A percentile compares a stretch with the other conserved stretches of the same genome.
Conservation (phyloP, 2,888 invertebrate genomes). For the Omphaloscelis lunosa region DNA sequence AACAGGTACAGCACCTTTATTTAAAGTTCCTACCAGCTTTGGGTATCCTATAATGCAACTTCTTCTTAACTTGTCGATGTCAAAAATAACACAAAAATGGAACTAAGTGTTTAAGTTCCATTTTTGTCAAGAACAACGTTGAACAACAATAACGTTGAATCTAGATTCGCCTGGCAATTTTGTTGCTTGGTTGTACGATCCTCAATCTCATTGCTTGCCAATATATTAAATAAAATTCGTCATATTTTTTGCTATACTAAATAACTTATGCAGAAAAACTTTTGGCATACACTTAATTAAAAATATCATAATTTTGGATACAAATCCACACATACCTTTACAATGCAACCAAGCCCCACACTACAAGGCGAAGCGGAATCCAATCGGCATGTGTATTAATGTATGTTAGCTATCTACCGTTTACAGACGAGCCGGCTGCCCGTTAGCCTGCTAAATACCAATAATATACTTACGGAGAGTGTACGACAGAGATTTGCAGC, state of each 20-base stretch:
- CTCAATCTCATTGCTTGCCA: too few relatives aligned
- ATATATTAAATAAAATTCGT: not conserved
- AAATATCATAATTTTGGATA: conserved; percentile 1
- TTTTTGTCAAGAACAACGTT: not conserved
- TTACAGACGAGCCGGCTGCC: conserved; percentile 80
- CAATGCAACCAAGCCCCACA: conserved; percentile 19
- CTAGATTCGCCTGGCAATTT: not conserved
- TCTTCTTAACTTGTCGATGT: too few relatives aligned
- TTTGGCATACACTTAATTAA: not conserved
- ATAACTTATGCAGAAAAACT: too few relatives aligned
- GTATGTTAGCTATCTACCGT: conserved; percentile 81
- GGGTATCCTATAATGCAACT: too few relatives aligned
- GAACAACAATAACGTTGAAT: not conserved
- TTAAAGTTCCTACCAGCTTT: too few relatives aligned
- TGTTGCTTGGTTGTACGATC: not conserved
- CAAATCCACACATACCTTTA: conserved; percentile 19
- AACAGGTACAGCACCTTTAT: too few relatives aligned
- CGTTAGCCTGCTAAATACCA: conserved; percentile 85
- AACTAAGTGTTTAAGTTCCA: not conserved
- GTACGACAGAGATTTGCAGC: conserved; percentile 83
- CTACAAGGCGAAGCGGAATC: conserved; percentile 73
- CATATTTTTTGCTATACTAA: too few relatives aligned
- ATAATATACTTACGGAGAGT: conserved; percentile 85
- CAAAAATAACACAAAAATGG: too few relatives aligned
- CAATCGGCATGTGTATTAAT: conserved; percentile 74